A percentile compares a stretch with the other conserved stretches of the same genome.
Evolutionary conservation across 2,113 vertebrate species (phyloP).

Genomic region (Dasyprocta punctata): DNA sequence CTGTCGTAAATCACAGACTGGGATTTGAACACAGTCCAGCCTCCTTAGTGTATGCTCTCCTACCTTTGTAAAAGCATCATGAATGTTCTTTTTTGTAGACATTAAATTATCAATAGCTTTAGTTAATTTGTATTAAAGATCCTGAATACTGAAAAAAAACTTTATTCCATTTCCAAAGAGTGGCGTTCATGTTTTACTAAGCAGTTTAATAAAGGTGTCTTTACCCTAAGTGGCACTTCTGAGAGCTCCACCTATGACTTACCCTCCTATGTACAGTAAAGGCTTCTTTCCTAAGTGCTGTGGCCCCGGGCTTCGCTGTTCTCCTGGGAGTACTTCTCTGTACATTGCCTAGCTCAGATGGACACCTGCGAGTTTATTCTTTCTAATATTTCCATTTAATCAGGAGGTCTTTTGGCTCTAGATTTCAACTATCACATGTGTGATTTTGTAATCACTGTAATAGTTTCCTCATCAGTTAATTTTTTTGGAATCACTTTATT

Average conservation of each 20-base stretch:
- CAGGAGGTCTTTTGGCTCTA: background rate
- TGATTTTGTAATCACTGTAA: background rate
- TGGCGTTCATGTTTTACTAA: background rate
- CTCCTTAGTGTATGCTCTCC: background rate
- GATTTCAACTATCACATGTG: background rate
- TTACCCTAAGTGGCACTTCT: background rate
- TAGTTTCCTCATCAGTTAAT: background rate
- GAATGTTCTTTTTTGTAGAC: background rate
- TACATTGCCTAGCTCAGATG: background rate
- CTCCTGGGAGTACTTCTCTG: too few relatives aligned
- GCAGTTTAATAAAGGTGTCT: background rate
- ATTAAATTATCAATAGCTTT: background rate
- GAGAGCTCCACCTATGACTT: too few relatives aligned
- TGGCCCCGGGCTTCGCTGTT: background rate
- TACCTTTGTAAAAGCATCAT: background rate
- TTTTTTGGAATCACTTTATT: constrained; percentile 11
- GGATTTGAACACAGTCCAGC: background rate
- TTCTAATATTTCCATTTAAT: too few relatives aligned
- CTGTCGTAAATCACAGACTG: background rate
- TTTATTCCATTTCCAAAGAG: background rate
- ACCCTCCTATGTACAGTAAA: background rate
- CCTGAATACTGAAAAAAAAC: background rate
- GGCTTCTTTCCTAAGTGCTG: background rate
- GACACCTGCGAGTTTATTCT: background rate
- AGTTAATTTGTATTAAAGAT: background rate